A percentile compares a stretch with the other conserved stretches of the same genome.
Conservation (phyloP, 2,888 invertebrate genomes). For the Oscheius sp. region DNA sequence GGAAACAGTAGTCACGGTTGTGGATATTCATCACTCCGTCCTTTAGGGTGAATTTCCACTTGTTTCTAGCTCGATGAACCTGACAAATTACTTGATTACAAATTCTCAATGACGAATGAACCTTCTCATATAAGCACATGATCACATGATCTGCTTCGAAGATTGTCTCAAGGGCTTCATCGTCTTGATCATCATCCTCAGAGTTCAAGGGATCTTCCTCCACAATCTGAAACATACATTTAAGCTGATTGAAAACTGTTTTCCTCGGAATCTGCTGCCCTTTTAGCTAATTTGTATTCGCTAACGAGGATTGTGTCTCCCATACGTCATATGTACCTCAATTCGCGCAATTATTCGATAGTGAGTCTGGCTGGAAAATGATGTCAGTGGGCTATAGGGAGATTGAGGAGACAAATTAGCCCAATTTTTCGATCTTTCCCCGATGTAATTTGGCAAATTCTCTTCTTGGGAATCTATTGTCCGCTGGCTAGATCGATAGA, state of each 20-base stretch:
- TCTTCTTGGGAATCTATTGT: too few species aligned
- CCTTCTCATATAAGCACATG: constrained; percentile 99
- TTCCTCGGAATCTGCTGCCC: too few species aligned
- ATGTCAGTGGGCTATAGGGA: too few species aligned
- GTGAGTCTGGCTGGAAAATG: too few species aligned
- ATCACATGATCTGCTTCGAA: constrained; percentile 99
- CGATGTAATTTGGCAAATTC: too few species aligned
- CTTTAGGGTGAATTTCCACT: constrained; percentile 99
- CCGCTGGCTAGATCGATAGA: neutral
- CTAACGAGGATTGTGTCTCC: too few species aligned
- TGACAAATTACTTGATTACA: constrained; percentile 72
- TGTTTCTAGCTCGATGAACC: constrained; percentile 96
- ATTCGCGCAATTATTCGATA: too few species aligned
- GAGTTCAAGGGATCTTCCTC: constrained; percentile 68
- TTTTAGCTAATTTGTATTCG: too few species aligned
- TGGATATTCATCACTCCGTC: constrained; percentile 99
- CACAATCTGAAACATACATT: constrained; percentile 33
- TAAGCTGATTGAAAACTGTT: too few species aligned
- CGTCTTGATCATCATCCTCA: constrained; percentile 76
- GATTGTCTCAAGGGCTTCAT: constrained; percentile 86
- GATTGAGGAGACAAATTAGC: too few species aligned
- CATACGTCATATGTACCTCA: neutral
- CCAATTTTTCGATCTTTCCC: too few species aligned
- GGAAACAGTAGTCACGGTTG: constrained; percentile 97
- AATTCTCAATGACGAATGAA: constrained; percentile 66